A percentile compares a stretch with the other conserved stretches of the same genome.
Evolutionary conservation across 37 sponge, comb jelly and placozoan genomes (phyloP).

Genomic region (Mnemiopsis leidyi): DNA sequence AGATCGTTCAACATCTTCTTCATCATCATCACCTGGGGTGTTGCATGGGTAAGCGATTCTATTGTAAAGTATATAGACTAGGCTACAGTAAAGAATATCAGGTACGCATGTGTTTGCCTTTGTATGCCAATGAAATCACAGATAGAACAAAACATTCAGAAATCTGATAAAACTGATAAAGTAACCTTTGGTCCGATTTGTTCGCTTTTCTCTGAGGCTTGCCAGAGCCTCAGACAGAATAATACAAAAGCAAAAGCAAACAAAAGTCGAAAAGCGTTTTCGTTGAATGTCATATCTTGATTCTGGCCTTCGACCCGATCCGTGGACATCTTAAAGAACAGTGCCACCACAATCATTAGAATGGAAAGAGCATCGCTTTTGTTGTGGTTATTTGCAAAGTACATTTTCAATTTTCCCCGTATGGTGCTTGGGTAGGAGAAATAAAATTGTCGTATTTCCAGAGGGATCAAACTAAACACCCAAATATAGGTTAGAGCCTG

Average conservation of each 20-base stretch:
- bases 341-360: background rate
- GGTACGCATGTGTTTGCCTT: too few species aligned
- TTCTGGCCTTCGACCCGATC: background rate
- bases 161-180: too few species aligned
- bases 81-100: too few species aligned
- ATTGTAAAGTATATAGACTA: too few species aligned
- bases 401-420: background rate
- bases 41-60: too few species aligned
- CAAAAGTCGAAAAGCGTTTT: background rate
- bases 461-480: background rate
- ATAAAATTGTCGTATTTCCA: slow-evolving; percentile 17
- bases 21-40: slow-evolving; percentile 44
- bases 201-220: background rate
- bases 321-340: background rate
- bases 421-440: slow-evolving; percentile 43
- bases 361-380: background rate
- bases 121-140: too few species aligned
- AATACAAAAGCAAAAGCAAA: background rate
- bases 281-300: background rate
- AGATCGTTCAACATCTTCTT: slow-evolving; percentile 6
- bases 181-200: slow-evolving; percentile 5
- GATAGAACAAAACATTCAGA: too few species aligned
- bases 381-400: background rate
- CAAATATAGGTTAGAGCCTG: background rate
- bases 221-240: background rate